Evolutionary conservation across 2,797 vertebrate genomes (phyloP).

Genomic region (Crocodylus rhombifer): DNA sequence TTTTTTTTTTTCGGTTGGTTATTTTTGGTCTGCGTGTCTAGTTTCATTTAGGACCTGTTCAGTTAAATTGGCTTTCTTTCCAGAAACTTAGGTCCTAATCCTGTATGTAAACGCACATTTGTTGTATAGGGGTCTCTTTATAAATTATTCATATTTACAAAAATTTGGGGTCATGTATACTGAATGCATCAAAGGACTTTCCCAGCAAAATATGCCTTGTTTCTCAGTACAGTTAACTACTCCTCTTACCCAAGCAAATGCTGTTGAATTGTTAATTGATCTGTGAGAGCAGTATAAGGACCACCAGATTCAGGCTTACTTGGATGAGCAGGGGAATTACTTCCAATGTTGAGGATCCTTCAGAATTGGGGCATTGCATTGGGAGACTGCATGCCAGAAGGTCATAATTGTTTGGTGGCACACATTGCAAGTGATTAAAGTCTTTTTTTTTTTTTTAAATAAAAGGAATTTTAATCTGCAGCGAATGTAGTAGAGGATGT

Average conservation of each 20-base stretch:
- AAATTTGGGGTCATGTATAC: background rate
- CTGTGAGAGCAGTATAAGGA: background rate
- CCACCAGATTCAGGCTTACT: background rate
- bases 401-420: background rate
- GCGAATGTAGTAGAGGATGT: slow-evolving; percentile 17
- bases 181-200: background rate
- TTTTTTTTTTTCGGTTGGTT: too few relatives aligned
- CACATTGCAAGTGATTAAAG: background rate
- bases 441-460: background rate
- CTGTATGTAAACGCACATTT: background rate
- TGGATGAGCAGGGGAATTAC: background rate
- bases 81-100: background rate
- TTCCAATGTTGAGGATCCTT: background rate
- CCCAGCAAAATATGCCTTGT: background rate
- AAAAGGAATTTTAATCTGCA: background rate
- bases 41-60: slow-evolving; percentile 7
- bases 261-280: background rate
- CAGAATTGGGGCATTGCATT: fast-evolving
- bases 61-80: slow-evolving; percentile 25
- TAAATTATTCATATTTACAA: background rate
- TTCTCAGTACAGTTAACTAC: fast-evolving
- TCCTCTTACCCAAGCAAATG: background rate
- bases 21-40: background rate
- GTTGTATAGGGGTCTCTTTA: background rate
- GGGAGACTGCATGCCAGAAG: fast-evolving